Base-by-base conservation (phyloP, 2,113 vertebrate species). In the Romanogobio albipinnatus region DNA sequence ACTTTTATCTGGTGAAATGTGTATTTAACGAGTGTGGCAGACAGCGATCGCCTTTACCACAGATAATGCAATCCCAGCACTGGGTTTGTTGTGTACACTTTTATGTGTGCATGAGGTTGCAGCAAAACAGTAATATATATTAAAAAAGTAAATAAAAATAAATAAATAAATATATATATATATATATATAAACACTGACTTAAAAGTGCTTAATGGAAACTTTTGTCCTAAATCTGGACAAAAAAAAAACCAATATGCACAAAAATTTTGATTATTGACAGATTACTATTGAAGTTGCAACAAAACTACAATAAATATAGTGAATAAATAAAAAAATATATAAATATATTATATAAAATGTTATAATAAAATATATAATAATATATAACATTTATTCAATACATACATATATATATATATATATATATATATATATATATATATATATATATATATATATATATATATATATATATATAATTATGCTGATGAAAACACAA, bases 11-110 rank as follows among this genome's bases (percentile, higher is more conserved):
- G 19, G 24, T 17, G 58, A 61, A 84, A 66, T 51, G 68, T 83
- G 62, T 81, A 81, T 86, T 77, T 86, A 85, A 66, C 77, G 71
- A 47, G 36, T 19, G 17, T 6, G 4, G 68, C 79, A 79, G 75
- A 68, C 26, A 49, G 33, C 14, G 66, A 68, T 81, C 51, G 81
- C 39, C 49, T 76, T 80, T 86, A 15, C 9, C 51, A 59, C 14
- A 61, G 81, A 81, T 83, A 45, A 76, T 58, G 17, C 47, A 47
- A 66, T 76, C 14, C 56, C 45, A 33, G 15, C 0, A 14, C 15
- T 76, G 49, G 74, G 45, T 49, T 76, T 53, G 24, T 53, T 49
- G 2, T 9, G 43, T n/a, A n/a, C 61, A 13, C 47, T 49, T 81
- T 33, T 49, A 33, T 33, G 45, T 66, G 33, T 26, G 22, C 8